Evolutionary conservation across 2,113 vertebrate species (phyloP).

Genomic region (Eulemur macaco): DNA sequence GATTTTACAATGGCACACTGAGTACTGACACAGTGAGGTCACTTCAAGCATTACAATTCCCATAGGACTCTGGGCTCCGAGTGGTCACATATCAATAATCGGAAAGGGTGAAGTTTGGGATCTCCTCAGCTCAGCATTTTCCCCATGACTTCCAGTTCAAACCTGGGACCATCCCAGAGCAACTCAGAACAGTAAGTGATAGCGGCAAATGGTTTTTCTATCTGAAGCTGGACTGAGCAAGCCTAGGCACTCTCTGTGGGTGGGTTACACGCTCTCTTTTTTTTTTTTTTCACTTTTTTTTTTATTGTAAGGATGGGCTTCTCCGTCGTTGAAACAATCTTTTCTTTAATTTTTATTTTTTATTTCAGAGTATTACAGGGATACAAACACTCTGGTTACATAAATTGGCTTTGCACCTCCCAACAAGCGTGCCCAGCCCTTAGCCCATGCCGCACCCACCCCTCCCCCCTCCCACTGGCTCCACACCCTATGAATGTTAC

Average conservation of each 20-base stretch:
- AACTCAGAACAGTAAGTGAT: neutral
- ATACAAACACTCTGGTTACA: too few species aligned
- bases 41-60: neutral
- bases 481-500: too few species aligned
- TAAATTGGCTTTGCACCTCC: too few species aligned
- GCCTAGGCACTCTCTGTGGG: neutral
- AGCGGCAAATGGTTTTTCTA: neutral
- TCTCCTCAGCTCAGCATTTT: neutral
- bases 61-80: neutral
- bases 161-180: neutral
- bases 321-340: too few species aligned
- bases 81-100: neutral
- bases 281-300: too few species aligned
- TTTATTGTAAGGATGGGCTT: too few species aligned
- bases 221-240: neutral
- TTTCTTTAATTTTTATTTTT: too few species aligned
- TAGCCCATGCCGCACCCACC: too few species aligned
- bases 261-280: neutral
- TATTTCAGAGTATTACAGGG: too few species aligned
- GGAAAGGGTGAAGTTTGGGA: neutral
- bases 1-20: neutral
- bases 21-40: neutral
- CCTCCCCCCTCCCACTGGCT: too few species aligned
- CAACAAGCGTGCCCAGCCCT: too few species aligned
- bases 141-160: neutral